Conservation (phyloP, 2,113 vertebrate genomes). For the Passer montanus region DNA sequence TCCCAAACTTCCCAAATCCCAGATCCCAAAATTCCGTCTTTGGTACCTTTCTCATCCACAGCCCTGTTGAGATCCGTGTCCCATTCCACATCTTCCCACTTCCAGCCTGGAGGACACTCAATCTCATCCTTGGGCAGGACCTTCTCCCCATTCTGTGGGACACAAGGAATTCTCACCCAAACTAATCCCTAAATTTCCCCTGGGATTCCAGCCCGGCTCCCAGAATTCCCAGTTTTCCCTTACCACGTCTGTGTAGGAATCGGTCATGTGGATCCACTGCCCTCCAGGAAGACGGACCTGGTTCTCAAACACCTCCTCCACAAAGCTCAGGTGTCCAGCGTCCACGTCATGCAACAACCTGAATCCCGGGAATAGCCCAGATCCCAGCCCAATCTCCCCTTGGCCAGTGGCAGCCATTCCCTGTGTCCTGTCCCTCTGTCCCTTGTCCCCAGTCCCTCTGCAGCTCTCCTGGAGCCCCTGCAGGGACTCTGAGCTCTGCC, state of each 20-base stretch:
- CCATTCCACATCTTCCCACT: slow-evolving; percentile 96
- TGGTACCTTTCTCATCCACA: slow-evolving; percentile 90
- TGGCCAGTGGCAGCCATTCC: neutral
- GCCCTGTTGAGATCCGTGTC: slow-evolving; percentile 94
- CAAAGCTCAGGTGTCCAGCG: slow-evolving; percentile 91
- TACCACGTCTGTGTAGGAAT: slow-evolving; percentile 93
- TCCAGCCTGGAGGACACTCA: slow-evolving; percentile 91
- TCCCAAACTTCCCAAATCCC: neutral
- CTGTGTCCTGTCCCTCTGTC: neutral
- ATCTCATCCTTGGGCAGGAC: slow-evolving; percentile 90
- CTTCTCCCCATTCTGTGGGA: slow-evolving; percentile 90
- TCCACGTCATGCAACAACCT: slow-evolving; percentile 89
- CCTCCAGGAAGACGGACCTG: slow-evolving; percentile 91
- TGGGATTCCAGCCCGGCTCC: neutral
- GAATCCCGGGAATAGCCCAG: neutral
- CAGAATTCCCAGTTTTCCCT: neutral
- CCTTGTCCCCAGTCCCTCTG: too few species aligned
- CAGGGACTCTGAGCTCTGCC: neutral
- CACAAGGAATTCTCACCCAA: neutral
- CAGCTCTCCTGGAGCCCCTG: too few species aligned
- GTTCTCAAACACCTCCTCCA: slow-evolving; percentile 97
- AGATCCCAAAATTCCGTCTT: accelerated
- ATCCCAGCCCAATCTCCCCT: neutral
- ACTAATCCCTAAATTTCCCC: neutral
- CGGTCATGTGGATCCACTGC: slow-evolving; percentile 94